Base-by-base conservation (phyloP, 2,797 vertebrate genomes). In the Xyrichtys novacula region DNA sequence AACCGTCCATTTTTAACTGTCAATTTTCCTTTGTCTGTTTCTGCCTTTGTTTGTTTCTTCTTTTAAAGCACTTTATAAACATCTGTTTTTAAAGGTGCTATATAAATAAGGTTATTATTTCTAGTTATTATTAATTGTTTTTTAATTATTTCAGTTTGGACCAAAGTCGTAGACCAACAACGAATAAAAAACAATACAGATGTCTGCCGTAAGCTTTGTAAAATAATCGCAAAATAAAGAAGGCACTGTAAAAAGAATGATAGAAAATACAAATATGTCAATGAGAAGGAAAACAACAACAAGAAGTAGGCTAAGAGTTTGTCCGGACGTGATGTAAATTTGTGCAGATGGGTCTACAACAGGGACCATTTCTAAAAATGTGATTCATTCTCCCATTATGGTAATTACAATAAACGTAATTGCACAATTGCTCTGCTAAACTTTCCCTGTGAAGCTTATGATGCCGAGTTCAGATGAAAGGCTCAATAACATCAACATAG, bases 401-500 rank as follows among this genome's bases (percentile, higher is more conserved):
- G 63, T 85, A 84, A 90, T 86, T 85, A 80, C 71, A 85, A 82
- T 81, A 81, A 86, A 84, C 34, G 50, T 89, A 87, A 90, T 82
- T 85, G 72, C 54, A 43, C 80, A 83, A 85, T 81, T 86, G 74
- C 76, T 81, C 78, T 32, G 76, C 62, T 81, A 83, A 85, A 88
- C 80, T 81, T 77, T 83, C 80, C 56, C 84, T 87, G 82, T 74
- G 80, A 85, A 77, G 85, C 90, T 87, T 81, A 84, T 72, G 88
- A 89, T 84, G 78, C 68, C 1, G 57, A 58, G 72, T 74, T 81
- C 62, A 86, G 87, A 92, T 90, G 85, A 92, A 92, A 91, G 88
- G 72, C 74, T 73, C 40, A 85, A 80, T 76, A 91, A 86, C 83
- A 88, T 92, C 90, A 91, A 89, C 89, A 90, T 55, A 82, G 84